phyloP scores from a whole-genome alignment of 2,888 invertebrate species.

The Sipha maydis region DNA sequence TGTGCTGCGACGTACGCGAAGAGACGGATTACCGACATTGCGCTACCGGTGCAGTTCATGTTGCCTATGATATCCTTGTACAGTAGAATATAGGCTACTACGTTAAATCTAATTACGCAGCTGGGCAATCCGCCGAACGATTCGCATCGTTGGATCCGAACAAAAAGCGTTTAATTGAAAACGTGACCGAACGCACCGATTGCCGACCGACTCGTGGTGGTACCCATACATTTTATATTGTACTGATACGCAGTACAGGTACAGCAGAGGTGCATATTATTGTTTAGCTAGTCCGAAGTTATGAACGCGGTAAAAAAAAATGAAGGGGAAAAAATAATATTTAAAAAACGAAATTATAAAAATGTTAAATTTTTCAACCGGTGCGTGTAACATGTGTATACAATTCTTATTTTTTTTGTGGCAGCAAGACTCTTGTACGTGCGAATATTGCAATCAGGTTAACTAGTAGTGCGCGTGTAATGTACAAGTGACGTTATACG shows the following conservation, averaged over 20 bases:
- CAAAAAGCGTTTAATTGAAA: constrained; percentile 57
- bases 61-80: too few species aligned
- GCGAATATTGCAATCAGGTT: neutral
- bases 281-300: neutral
- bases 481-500: neutral
- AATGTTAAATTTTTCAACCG: neutral
- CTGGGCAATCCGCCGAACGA: constrained; percentile 19
- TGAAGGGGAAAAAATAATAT: too few species aligned
- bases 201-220: neutral
- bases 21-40: neutral
- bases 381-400: too few species aligned
- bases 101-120: constrained; percentile 52
- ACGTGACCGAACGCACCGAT: constrained; percentile 46
- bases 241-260: too few species aligned
- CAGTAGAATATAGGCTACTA: neutral
- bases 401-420: neutral
- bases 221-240: neutral
- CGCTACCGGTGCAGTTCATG: neutral
- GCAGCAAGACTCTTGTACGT: neutral
- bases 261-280: too few species aligned
- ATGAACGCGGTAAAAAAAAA: neutral
- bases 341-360: neutral
- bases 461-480: too few species aligned
- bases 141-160: constrained; percentile 54
- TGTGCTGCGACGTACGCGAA: neutral